Evolutionary conservation across 1,140 invertebrate genomes (phyloP).

Genomic region (Chlorops oryzae): DNA sequence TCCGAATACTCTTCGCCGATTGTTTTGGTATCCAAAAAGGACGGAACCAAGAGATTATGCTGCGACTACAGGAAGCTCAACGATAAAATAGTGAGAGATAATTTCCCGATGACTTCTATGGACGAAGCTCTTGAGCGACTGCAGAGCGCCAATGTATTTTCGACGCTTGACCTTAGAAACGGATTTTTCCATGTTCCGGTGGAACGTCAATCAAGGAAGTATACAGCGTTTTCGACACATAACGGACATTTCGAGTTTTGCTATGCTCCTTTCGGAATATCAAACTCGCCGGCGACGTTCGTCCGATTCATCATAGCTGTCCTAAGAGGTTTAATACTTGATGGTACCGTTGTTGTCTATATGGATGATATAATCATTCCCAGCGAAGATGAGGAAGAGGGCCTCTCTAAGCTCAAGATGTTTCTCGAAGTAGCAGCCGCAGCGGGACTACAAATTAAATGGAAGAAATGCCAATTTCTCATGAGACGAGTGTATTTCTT

Average conservation of each 20-base stretch:
- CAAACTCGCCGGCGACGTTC: constrained; percentile 46
- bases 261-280: constrained; percentile 48
- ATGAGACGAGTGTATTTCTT: constrained; percentile 7
- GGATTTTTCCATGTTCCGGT: constrained; percentile 41
- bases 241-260: constrained; percentile 48
- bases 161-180: constrained; percentile 49
- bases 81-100: constrained; percentile 5
- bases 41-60: background rate
- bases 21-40: constrained; percentile 31
- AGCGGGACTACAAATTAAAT: constrained; percentile 8
- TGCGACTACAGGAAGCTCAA: background rate
- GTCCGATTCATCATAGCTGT: constrained; percentile 1
- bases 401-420: background rate
- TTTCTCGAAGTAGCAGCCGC: constrained; percentile 3
- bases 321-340: background rate
- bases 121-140: constrained; percentile 19
- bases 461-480: constrained; percentile 12
- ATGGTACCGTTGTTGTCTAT: constrained; percentile 4
- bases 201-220: constrained; percentile 30
- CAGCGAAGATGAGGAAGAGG: constrained; percentile 7
- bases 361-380: constrained; percentile 15
- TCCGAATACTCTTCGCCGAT: constrained; percentile 24
- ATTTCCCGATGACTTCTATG: constrained; percentile 20
- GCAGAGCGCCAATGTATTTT: constrained; percentile 31
- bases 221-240: constrained; percentile 44